A percentile compares a stretch with the other conserved stretches of the same genome.
phyloP scores from a whole-genome alignment of 2,888 invertebrate genomes.

The Polydrusus tereticollis region DNA sequence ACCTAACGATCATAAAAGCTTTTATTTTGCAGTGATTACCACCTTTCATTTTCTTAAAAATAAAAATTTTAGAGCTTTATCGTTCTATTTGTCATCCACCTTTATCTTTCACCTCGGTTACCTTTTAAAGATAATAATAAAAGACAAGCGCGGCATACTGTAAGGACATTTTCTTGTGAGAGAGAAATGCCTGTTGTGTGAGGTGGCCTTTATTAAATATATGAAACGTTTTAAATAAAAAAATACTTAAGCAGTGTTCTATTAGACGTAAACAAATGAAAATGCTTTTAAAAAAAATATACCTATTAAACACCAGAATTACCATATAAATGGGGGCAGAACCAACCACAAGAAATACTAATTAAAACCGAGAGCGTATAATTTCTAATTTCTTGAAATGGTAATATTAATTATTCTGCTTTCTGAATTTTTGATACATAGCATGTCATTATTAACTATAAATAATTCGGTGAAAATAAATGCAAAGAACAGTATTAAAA shows the following conservation, averaged over 20 bases:
- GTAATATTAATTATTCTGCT: constrained; percentile 10
- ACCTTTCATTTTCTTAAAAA: too few relatives aligned
- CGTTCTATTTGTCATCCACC: too few relatives aligned
- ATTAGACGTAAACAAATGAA: not conserved
- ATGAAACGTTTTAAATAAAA: too few relatives aligned
- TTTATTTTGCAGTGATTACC: too few relatives aligned
- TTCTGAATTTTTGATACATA: constrained; percentile 12
- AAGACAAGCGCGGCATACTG: too few relatives aligned
- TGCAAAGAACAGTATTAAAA: not conserved
- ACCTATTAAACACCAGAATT: constrained; percentile 1
- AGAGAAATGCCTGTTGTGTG: too few relatives aligned
- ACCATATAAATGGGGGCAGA: constrained; percentile 16
- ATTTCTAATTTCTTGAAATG: constrained; percentile 16
- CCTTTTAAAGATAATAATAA: too few relatives aligned
- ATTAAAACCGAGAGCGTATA: constrained; percentile 7
- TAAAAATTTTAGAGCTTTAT: too few relatives aligned
- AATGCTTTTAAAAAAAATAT: not conserved
- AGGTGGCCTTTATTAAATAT: too few relatives aligned
- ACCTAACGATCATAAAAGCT: too few relatives aligned
- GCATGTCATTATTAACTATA: not conserved
- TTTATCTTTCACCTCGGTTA: too few relatives aligned
- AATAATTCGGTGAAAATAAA: not conserved
- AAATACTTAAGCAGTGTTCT: not conserved
- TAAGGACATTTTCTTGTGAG: too few relatives aligned
- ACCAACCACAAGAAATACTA: constrained; percentile 1